phyloP scores from a whole-genome alignment of 2,888 invertebrate genomes.

The Dromius quadrimaculatus region DNA sequence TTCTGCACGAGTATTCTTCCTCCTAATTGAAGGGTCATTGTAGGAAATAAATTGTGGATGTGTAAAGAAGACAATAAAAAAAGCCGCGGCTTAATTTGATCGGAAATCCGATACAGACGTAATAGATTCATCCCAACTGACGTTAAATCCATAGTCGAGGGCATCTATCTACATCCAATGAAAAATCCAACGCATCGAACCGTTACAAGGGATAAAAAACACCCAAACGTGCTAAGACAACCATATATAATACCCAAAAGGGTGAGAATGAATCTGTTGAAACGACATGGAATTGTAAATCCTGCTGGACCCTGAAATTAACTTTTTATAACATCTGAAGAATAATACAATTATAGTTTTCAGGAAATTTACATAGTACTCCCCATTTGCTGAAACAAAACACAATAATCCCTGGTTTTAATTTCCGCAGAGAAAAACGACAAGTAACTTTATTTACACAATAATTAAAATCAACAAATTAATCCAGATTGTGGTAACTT shows the following conservation, averaged over 20 bases:
- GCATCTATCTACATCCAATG: slow-evolving; percentile 39
- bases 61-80: slow-evolving; percentile 46
- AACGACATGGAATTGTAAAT: neutral
- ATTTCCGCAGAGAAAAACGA: slow-evolving; percentile 22
- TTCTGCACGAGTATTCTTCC: no score
- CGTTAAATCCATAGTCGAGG: slow-evolving; percentile 31
- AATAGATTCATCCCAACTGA: slow-evolving; percentile 33
- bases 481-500: slow-evolving; percentile 27
- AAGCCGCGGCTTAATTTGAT: slow-evolving; percentile 40
- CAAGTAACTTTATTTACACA: slow-evolving; percentile 12
- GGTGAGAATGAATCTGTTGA: neutral
- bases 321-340: neutral
- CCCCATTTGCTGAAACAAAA: neutral
- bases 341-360: slow-evolving; percentile 24
- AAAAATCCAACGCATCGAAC: slow-evolving; percentile 37
- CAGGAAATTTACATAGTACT: slow-evolving; percentile 15
- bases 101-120: slow-evolving; percentile 33
- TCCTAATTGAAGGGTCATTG: no score
- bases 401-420: slow-evolving; percentile 7
- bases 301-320: neutral
- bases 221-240: slow-evolving; percentile 34
- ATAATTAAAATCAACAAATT: slow-evolving; percentile 39
- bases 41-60: slow-evolving; percentile 32
- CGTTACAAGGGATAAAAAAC: slow-evolving; percentile 17
- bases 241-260: slow-evolving; percentile 27